These are phyloP conservation scores for Caenorhabditis tropicalis DNA, from an alignment of 1,140 invertebrate species.

Conservation along the genomic window DNA sequence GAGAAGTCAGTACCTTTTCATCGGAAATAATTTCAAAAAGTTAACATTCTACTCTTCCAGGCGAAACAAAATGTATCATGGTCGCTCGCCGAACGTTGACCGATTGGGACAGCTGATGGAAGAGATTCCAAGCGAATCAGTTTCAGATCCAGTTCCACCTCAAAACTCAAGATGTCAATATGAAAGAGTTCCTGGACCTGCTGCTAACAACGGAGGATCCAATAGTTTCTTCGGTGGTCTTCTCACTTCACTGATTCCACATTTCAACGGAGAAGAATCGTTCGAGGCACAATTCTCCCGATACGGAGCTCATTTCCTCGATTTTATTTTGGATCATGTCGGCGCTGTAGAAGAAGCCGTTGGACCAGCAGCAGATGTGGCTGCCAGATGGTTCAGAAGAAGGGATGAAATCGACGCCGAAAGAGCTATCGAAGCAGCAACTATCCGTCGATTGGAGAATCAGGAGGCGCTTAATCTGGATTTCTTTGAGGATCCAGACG, in stretches of 20 bases:
- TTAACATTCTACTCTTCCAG: neutral
- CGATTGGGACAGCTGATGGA: slow-evolving; percentile 42
- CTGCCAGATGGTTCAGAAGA: neutral
- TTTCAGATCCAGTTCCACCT: slow-evolving; percentile 49
- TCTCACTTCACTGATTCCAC: slow-evolving; percentile 41
- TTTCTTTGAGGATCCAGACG: too few relatives aligned
- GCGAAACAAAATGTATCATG: neutral
- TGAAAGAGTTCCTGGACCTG: neutral
- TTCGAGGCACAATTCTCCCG: neutral
- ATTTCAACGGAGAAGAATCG: slow-evolving; percentile 38
- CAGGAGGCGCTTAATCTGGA: too few relatives aligned
- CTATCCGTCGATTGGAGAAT: neutral
- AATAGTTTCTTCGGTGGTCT: slow-evolving; percentile 13
- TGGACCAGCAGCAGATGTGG: neutral
- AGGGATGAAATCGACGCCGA: neutral
- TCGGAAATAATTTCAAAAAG: neutral
- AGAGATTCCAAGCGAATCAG: neutral
- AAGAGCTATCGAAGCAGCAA: neutral
- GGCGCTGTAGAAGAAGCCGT: neutral
- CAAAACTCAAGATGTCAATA: neutral
- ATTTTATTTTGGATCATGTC: neutral
- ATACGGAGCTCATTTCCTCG: neutral
- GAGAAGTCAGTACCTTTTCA: slow-evolving; percentile 47
- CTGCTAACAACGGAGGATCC: neutral
- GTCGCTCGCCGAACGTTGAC: slow-evolving; percentile 16